Evolutionary conservation across 2,797 vertebrate species (phyloP).

Genomic region (Sarcophilus harrisii): DNA sequence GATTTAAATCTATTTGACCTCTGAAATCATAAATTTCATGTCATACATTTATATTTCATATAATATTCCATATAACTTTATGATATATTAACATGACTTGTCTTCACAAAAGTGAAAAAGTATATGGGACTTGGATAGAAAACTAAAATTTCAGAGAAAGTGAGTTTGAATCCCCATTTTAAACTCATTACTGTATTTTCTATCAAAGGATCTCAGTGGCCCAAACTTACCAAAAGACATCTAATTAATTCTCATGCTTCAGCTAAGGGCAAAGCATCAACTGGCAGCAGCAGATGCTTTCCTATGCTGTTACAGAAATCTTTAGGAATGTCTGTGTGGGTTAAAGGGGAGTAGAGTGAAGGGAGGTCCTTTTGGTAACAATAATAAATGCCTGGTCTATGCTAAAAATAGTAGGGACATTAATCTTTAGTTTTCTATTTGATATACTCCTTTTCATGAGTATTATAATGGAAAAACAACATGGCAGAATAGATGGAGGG

Average conservation of each 20-base stretch:
- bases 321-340: not conserved
- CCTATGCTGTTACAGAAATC: constrained; percentile 18
- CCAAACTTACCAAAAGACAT: not conserved
- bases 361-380: not conserved
- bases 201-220: constrained; percentile 3
- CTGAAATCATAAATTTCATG: not conserved
- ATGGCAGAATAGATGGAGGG: not conserved
- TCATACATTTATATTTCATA: not conserved
- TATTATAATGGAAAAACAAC: not conserved
- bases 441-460: not conserved
- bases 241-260: not conserved
- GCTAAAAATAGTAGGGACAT: not conserved
- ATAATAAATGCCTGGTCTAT: not conserved
- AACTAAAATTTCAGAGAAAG: not conserved
- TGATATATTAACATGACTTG: not conserved
- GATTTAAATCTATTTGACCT: not conserved
- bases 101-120: not conserved
- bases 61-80: not conserved
- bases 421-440: not conserved
- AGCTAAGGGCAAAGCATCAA: not conserved
- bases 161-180: not conserved
- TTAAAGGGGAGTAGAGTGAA: not conserved
- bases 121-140: not conserved
- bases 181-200: not conserved
- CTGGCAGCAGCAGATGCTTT: not conserved